These are phyloP conservation scores for Cerceris ruficornis DNA, from an alignment of 2,888 invertebrate genomes.

Conservation along the genomic window DNA sequence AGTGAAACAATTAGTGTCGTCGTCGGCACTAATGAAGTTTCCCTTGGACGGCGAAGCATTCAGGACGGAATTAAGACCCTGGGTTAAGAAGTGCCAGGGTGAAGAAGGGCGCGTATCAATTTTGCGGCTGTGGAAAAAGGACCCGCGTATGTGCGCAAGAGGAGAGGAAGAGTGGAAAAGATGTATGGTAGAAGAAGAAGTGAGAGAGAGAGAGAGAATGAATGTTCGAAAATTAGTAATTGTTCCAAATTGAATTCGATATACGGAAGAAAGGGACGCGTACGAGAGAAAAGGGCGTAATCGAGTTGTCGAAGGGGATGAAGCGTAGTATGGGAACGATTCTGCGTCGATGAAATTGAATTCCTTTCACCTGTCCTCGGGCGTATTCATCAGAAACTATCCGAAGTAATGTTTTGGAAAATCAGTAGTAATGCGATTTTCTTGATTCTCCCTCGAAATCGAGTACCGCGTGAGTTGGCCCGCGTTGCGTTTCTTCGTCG, in stretches of 20 bases:
- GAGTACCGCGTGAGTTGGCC: neutral
- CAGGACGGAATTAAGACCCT: slow-evolving; percentile 48
- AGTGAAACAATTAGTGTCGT: slow-evolving; percentile 59
- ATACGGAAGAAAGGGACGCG: neutral
- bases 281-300: neutral
- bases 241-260: neutral
- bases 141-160: no score
- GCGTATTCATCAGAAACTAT: neutral
- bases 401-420: neutral
- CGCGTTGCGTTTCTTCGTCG: slow-evolving; percentile 25
- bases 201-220: neutral
- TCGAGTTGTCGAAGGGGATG: neutral
- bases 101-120: neutral
- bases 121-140: no score
- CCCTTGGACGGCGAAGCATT: slow-evolving; percentile 43
- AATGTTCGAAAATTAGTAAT: neutral
- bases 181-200: neutral
- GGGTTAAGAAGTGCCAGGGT: slow-evolving; percentile 28
- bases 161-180: no score
- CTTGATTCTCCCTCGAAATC: neutral
- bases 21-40: slow-evolving; percentile 58
- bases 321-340: neutral
- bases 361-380: neutral
- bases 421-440: slow-evolving; percentile 29
- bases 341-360: neutral